phyloP scores from a whole-genome alignment of 2,888 invertebrate species.

The Diabrotica balteata region DNA sequence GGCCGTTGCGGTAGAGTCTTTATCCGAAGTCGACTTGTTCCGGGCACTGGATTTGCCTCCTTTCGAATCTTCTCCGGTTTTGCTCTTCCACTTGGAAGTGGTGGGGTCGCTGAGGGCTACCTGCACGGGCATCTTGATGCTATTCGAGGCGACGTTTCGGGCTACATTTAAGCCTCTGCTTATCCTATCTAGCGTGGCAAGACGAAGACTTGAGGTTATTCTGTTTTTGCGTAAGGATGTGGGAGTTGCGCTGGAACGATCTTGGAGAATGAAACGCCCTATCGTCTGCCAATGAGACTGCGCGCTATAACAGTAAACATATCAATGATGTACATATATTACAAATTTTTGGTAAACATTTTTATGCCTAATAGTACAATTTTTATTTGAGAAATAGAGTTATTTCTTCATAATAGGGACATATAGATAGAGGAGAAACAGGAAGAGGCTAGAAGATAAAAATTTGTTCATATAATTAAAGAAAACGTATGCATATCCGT shows the following conservation, averaged over 20 bases:
- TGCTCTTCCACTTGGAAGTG: conserved; percentile 58
- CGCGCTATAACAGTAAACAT: conserved; percentile 62
- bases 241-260: conserved; percentile 69
- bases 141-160: conserved; percentile 67
- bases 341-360: too few species aligned
- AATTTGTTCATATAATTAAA: too few species aligned
- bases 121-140: conserved; percentile 66
- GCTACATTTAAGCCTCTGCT: conserved; percentile 77
- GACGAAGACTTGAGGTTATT: conserved; percentile 63
- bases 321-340: too few species aligned
- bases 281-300: conserved; percentile 91
- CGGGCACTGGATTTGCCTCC: conserved; percentile 63
- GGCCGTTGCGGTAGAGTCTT: conserved; percentile 56
- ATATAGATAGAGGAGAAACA: too few species aligned
- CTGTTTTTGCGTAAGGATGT: conserved; percentile 65
- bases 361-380: too few species aligned
- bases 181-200: conserved; percentile 67
- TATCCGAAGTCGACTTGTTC: conserved; percentile 68
- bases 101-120: conserved; percentile 70
- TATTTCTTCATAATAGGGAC: too few species aligned
- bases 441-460: too few species aligned
- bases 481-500: too few species aligned
- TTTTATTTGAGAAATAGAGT: too few species aligned
- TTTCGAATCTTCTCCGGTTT: conserved; percentile 52
- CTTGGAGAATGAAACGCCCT: conserved; percentile 80